Percentiles rank a stretch among this genome's conserved stretches.
These are phyloP conservation scores for Glaucopsyche alexis DNA, from an alignment of 2,888 invertebrate species.

Conservation along the genomic window DNA sequence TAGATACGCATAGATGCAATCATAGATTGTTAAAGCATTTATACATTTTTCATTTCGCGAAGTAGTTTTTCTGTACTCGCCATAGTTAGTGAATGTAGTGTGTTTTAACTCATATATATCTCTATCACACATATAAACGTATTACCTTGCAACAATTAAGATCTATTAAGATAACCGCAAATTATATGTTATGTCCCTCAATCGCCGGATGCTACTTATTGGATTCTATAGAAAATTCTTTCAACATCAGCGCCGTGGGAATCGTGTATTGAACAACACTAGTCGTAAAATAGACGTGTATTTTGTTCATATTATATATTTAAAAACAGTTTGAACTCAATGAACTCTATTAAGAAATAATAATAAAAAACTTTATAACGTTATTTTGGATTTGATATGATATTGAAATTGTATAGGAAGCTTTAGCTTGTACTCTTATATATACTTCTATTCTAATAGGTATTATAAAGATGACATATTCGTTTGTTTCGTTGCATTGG, in stretches of 20 bases:
- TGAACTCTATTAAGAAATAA: neutral
- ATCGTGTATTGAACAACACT: neutral
- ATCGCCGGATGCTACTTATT: conserved; percentile 25
- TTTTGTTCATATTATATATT: neutral
- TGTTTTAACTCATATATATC: neutral
- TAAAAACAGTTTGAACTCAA: neutral
- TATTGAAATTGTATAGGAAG: no score
- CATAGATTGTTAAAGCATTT: neutral
- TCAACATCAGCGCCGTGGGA: conserved; percentile 18
- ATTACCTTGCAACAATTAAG: neutral
- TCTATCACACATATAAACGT: neutral
- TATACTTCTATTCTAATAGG: no score
- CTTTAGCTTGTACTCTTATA: no score
- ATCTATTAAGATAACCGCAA: conserved; percentile 20
- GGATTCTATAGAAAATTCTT: conserved; percentile 22
- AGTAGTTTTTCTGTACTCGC: neutral
- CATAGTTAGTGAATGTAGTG: neutral
- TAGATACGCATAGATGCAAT: neutral
- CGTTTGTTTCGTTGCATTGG: no score
- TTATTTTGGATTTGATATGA: no score
- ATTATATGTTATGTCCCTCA: neutral
- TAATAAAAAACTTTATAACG: neutral
- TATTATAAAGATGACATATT: no score
- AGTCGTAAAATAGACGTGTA: neutral
- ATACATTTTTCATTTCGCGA: neutral